Evolutionary conservation across 2,888 invertebrate species (phyloP).

Genomic region (Sthenelais limicola): DNA sequence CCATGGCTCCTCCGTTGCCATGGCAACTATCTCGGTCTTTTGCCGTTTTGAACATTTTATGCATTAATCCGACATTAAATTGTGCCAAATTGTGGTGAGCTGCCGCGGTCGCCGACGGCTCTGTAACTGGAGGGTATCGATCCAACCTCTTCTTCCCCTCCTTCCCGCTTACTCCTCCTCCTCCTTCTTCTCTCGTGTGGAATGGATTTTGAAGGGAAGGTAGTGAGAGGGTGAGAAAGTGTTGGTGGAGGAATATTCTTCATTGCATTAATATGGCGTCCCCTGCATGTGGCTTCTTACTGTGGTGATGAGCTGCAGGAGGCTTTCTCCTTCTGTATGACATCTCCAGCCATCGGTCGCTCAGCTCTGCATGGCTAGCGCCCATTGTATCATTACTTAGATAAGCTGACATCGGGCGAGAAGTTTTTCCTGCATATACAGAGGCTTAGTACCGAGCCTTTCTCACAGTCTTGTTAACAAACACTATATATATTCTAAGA

Average conservation of each 20-base stretch:
- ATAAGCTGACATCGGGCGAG: too few relatives aligned
- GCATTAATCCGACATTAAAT: conserved; percentile 43
- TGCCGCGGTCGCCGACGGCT: neutral
- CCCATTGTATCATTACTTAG: too few relatives aligned
- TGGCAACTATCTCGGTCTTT: conserved; percentile 41
- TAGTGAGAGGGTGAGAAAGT: neutral
- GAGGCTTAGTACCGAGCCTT: too few relatives aligned
- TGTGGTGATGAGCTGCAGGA: too few relatives aligned
- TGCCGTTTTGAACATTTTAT: conserved; percentile 43
- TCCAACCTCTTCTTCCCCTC: neutral
- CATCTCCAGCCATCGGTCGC: too few relatives aligned
- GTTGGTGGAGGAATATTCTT: neutral
- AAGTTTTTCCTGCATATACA: too few relatives aligned
- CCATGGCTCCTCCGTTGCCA: conserved; percentile 37
- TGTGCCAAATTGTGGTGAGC: conserved; percentile 31
- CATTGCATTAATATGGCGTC: conserved; percentile 23
- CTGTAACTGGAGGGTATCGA: conserved; percentile 1
- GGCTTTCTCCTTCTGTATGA: too few relatives aligned
- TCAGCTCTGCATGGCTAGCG: too few relatives aligned
- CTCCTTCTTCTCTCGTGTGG: too few relatives aligned
- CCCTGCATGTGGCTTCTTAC: conserved; percentile 11
- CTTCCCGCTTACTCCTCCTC: neutral
- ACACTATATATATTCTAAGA: too few relatives aligned
- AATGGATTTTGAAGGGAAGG: too few relatives aligned
- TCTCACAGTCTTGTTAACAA: too few relatives aligned